Base-by-base conservation (phyloP, 2,113 vertebrate genomes). In the Danio rerio region DNA sequence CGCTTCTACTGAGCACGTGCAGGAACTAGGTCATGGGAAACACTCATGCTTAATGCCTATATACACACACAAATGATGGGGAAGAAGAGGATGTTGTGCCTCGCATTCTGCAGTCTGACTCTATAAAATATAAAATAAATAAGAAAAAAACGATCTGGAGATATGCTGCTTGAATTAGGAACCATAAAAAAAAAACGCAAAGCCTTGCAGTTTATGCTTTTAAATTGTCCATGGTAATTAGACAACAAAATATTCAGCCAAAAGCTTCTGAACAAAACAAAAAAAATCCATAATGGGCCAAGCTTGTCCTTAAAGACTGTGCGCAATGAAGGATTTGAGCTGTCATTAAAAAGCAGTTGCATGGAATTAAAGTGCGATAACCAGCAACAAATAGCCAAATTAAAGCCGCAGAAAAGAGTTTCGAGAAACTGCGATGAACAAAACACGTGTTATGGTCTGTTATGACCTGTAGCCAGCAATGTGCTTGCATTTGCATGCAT, bases 21-120 rank as follows among this genome's bases (percentile, higher is more conserved):
- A 81, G 78, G 85, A 86, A 86, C 52, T 86, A 80, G 85, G 85
- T 86, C 85, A 86, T 78, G 71, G 85, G 81, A 82, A 86, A 81
- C 50, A 77, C 84, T 82, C 58, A 72, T 69, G 75, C 79, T 72
- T 62, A 70, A 86, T 76, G 63, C 84, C 66, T 59, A 85, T 59
- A 77, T 53, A 69, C 7, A 70, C 71, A 59, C 40, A 72, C 9
- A 81, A 43, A 76, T 42, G 40, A 49, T 13, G 2, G 15, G 3
- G 73, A 76, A 45, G 12, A 72, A 62, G 43, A 63, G 31, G 50
- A 18, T 5, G 13, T 52, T 52, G 43, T 80, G 59, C 50, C 15
- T 55, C 49, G 40, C 43, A 61, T 78, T 63, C 43, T 52, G 20
- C 10, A 7, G 76, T 21, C n/a, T 56, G 15, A 77, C 56, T 18